Conservation (phyloP, 2,888 invertebrate genomes). For the Colletes collaris region DNA sequence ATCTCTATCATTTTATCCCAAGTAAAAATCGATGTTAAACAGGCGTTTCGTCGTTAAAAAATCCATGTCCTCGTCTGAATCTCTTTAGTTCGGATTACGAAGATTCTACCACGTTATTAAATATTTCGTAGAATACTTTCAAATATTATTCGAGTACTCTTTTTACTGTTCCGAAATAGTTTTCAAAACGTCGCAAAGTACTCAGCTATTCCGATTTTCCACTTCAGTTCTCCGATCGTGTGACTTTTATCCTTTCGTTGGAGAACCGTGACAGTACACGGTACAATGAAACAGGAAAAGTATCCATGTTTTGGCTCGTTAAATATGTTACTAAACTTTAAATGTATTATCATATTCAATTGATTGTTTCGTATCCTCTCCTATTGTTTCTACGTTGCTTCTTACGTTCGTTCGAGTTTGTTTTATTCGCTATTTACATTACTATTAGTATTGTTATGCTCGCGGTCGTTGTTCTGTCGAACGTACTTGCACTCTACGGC, state of each 20-base stretch:
- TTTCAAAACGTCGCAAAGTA: no score
- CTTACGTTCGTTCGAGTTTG: not conserved
- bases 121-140: not conserved
- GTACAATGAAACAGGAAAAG: conserved; percentile 4
- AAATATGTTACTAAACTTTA: conserved; percentile 34
- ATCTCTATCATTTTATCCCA: no score
- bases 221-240: not conserved
- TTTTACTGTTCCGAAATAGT: no score
- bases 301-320: conserved; percentile 20
- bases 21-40: no score
- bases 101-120: not conserved
- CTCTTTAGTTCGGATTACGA: not conserved
- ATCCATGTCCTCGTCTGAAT: not conserved
- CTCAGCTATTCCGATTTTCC: not conserved
- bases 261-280: not conserved
- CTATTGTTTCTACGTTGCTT: not conserved
- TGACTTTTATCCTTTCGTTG: not conserved
- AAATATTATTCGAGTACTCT: not conserved
- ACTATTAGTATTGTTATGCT: not conserved
- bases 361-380: conserved; percentile 5
- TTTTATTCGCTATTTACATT: not conserved
- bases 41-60: not conserved
- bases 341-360: conserved; percentile 35
- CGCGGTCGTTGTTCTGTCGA: not conserved
- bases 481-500: not conserved